Evolutionary conservation across 1,140 invertebrate species (phyloP), one percentile per base, ranked within the genome.

Genomic region (Drosophila novamexicana): DNA sequence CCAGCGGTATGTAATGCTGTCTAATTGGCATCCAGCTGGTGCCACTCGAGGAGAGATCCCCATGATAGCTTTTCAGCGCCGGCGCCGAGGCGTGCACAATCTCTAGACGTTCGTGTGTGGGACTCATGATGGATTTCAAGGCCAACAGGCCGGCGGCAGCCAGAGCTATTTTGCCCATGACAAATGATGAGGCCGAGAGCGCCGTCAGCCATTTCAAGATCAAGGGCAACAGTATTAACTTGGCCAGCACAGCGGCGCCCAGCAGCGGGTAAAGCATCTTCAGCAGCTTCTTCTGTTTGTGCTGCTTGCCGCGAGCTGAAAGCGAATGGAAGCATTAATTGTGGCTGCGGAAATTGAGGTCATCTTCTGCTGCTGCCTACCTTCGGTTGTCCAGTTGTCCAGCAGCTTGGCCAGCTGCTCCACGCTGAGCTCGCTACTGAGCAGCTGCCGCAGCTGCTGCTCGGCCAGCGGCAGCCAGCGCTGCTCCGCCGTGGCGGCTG

Each of bases 171-270:
- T 94, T 90, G 67, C 94, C 94, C 56, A 95, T 92, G n/a, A 95
- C 88, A 42, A 94, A 93, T 1, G 94, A 94, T 73, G 94, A 94
- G 12, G 94, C 93, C 22, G 95, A 94, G 8, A 95, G 79, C 52
- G 95, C 93, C 5, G 95, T 94, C 8, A 96, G 76, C 16, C 93
- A 93, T 76, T 95, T 95, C 53, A 96, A 76, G 12, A 94, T 93
- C n/a, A 95, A 85, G 1, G 95, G 95, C 56, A 95, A 75, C 2
- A 95, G 52, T 7, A 95, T 90, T 45, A 94, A 93, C 77, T 95
- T 95, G 4, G 95, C 94, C 10, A 95, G 82, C 10, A 95, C 76
- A 9, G 95, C 91, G 0, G 94, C 95, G n/a, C 95, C 79, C 12
- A 96, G 79, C 44, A 96, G 54, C 0, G 95, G 95, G 40, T 86